phyloP scores from a whole-genome alignment of 1,140 invertebrate genomes.

The Homalodisca vitripennis region DNA sequence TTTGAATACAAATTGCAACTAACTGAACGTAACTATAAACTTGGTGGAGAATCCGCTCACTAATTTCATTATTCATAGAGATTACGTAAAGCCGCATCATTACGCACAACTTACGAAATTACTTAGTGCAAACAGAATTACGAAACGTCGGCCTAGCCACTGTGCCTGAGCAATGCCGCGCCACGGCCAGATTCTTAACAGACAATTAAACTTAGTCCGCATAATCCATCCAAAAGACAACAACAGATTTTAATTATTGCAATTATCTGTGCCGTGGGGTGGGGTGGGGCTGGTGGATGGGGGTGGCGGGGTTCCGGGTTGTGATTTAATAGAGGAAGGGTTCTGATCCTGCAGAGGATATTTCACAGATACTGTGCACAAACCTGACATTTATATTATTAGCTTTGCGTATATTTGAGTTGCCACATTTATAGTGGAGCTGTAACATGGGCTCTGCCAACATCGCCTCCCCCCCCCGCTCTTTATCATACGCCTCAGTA shows the following conservation, averaged over 20 bases:
- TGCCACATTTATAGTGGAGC: constrained; percentile 9
- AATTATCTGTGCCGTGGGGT: constrained; percentile 18
- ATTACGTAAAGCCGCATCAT: too few relatives aligned
- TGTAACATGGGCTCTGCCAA: neutral
- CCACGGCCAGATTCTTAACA: neutral
- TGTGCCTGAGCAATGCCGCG: neutral
- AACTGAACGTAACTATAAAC: too few relatives aligned
- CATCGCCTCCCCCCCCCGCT: neutral
- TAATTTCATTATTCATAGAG: too few relatives aligned
- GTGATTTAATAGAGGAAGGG: constrained; percentile 9
- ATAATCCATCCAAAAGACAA: constrained; percentile 25
- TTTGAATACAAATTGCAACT: too few relatives aligned
- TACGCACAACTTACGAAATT: too few relatives aligned
- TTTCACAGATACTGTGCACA: constrained; percentile 15
- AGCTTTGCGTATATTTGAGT: constrained; percentile 6
- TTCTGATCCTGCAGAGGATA: constrained; percentile 12
- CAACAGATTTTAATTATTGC: constrained; percentile 29
- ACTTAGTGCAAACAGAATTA: constrained; percentile 1
- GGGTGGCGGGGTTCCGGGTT: neutral
- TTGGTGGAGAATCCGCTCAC: too few relatives aligned
- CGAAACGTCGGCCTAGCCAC: neutral
- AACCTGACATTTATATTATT: constrained; percentile 18
- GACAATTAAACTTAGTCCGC: constrained; percentile 15
- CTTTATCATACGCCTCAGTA: neutral
- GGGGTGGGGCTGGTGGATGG: neutral